These are phyloP conservation scores for Cydia strobilella DNA, from an alignment of 1,140 invertebrate genomes.

Conservation along the genomic window DNA sequence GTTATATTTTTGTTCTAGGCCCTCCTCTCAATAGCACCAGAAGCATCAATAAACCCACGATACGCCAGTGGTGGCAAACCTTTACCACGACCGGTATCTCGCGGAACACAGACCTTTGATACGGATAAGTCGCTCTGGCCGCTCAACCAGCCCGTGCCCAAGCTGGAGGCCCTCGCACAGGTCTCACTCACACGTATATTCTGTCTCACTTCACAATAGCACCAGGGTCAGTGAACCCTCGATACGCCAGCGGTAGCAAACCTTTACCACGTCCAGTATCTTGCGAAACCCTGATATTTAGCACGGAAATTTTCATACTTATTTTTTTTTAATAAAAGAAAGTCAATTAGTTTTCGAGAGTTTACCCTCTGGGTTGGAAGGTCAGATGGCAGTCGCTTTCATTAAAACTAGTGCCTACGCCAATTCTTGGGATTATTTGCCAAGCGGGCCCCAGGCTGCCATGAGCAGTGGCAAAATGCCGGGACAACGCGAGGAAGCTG, in stretches of 20 bases:
- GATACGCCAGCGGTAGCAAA: constrained; percentile 78
- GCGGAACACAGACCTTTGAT: constrained; percentile 86
- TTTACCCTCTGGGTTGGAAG: too few relatives aligned
- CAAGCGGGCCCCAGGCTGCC: too few relatives aligned
- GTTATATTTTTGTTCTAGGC: constrained; percentile 67
- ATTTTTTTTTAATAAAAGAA: too few relatives aligned
- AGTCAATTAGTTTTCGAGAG: too few relatives aligned
- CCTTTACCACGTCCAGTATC: constrained; percentile 83
- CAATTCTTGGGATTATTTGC: too few relatives aligned
- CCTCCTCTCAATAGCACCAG: constrained; percentile 77
- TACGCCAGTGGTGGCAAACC: constrained; percentile 79
- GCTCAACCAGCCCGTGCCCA: constrained; percentile 87
- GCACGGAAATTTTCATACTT: constrained; percentile 67
- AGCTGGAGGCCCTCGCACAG: constrained; percentile 85
- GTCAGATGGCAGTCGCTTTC: too few relatives aligned
- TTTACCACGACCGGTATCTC: constrained; percentile 83
- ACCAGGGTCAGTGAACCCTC: constrained; percentile 65
- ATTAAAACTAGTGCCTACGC: too few relatives aligned
- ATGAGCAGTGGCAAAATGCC: too few relatives aligned
- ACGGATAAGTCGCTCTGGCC: constrained; percentile 89
- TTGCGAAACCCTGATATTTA: constrained; percentile 86
- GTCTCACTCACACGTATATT: constrained; percentile 39
- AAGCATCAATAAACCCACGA: constrained; percentile 64
- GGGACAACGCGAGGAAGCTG: too few relatives aligned
- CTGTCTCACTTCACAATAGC: constrained; percentile 67